Conservation (phyloP, 2,888 invertebrate species). For the Pomacea canaliculata region DNA sequence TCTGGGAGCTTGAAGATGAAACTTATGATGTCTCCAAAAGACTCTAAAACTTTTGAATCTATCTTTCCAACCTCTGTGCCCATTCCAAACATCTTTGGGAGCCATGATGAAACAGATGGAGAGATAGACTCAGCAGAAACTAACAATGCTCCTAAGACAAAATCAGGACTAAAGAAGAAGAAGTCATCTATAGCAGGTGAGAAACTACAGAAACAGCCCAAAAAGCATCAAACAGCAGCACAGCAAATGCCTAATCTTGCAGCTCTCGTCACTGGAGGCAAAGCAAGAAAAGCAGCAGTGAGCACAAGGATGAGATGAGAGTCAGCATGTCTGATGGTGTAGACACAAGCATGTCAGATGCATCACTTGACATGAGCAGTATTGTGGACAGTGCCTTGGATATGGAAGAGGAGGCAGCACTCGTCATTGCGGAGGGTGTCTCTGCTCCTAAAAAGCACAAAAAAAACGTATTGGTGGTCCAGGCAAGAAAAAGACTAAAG, state of each 20-base stretch:
- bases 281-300: slow-evolving; percentile 12
- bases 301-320: slow-evolving; percentile 15
- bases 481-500: slow-evolving; percentile 31
- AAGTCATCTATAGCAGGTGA: slow-evolving; percentile 16
- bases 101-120: slow-evolving; percentile 16
- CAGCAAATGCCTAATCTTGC: slow-evolving; percentile 40
- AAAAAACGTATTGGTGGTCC: slow-evolving; percentile 19
- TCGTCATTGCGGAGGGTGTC: slow-evolving; percentile 48
- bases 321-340: slow-evolving; percentile 18
- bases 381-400: slow-evolving; percentile 28
- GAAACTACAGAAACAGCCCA: slow-evolving; percentile 20
- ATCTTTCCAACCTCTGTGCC: slow-evolving; percentile 7
- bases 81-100: slow-evolving; percentile 4
- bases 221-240: slow-evolving; percentile 34
- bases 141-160: slow-evolving; percentile 12
- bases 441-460: slow-evolving; percentile 25
- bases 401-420: slow-evolving; percentile 38
- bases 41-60: slow-evolving; percentile 3
- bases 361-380: slow-evolving; percentile 24
- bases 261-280: slow-evolving; percentile 21
- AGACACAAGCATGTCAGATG: slow-evolving; percentile 12
- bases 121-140: slow-evolving; percentile 1
- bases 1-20: slow-evolving; percentile 40
- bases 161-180: slow-evolving; percentile 19
- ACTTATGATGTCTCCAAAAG: slow-evolving; percentile 39